Conservation (phyloP, 2,113 vertebrate species). For the Perognathus longimembris region DNA sequence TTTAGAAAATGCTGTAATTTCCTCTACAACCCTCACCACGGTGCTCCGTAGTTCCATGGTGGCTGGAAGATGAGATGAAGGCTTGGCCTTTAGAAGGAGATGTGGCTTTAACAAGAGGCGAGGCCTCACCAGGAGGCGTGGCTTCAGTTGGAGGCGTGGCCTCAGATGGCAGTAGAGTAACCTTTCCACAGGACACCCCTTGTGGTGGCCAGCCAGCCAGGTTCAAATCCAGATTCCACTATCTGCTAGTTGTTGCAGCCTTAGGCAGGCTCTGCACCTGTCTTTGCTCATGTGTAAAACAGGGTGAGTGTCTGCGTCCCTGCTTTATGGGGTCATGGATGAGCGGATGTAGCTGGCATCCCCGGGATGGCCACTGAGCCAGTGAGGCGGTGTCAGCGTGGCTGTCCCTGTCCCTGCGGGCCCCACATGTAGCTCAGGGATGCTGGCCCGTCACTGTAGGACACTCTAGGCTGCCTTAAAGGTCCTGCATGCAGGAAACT, state of each 20-base stretch:
- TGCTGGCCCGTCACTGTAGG: too few relatives aligned
- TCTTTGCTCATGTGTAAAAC: slow-evolving; percentile 19
- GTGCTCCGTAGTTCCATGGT: not conserved
- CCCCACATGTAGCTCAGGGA: not conserved
- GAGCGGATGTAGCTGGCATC: not conserved
- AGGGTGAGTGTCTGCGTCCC: not conserved
- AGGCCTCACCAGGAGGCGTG: too few relatives aligned
- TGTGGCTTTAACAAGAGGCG: too few relatives aligned
- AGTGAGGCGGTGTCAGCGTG: too few relatives aligned
- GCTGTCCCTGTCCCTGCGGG: too few relatives aligned
- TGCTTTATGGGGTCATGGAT: not conserved
- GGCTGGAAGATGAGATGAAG: not conserved
- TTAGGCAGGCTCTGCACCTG: not conserved
- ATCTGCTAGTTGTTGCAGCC: not conserved
- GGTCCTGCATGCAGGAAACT: too few relatives aligned
- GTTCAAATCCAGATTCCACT: not conserved
- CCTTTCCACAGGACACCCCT: too few relatives aligned
- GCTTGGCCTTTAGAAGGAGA: too few relatives aligned
- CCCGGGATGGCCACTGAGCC: not conserved
- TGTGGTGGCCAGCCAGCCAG: not conserved
- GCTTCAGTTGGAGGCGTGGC: too few relatives aligned
- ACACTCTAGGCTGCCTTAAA: too few relatives aligned
- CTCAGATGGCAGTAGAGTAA: too few relatives aligned
- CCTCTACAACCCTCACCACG: not conserved
- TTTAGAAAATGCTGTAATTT: slow-evolving; percentile 24